These are phyloP conservation scores for Loris lydekkerianus DNA, from an alignment of 2,797 vertebrate genomes.

Conservation along the genomic window DNA sequence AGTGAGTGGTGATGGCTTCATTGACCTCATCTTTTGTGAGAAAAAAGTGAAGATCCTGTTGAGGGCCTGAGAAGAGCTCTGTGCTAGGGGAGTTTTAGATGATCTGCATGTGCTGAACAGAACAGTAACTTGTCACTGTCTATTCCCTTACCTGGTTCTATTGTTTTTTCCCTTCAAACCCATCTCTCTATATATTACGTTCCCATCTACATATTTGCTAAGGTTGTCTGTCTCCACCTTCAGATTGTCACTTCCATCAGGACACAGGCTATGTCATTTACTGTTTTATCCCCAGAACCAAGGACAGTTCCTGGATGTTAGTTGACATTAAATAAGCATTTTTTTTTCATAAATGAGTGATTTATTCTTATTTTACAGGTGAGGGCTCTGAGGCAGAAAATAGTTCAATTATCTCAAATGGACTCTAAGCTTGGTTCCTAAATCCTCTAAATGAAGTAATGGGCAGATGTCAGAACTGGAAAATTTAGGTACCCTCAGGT, in stretches of 20 bases:
- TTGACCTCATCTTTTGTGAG: neutral
- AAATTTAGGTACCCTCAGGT: fast-evolving
- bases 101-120: neutral
- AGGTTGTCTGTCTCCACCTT: neutral
- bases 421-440: neutral
- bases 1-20: neutral
- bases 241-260: no score
- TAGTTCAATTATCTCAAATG: neutral
- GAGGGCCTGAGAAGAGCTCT: neutral
- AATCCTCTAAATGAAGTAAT: neutral
- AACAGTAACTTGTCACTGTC: neutral
- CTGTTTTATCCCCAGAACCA: neutral
- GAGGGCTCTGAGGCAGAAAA: neutral
- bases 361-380: neutral
- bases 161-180: neutral
- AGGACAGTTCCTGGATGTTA: neutral
- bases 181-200: no score
- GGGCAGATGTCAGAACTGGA: neutral
- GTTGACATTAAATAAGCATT: neutral
- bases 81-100: neutral
- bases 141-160: no score
- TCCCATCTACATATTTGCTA: neutral
- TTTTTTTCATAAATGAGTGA: neutral
- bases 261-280: neutral
- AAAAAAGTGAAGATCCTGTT: neutral